Evolutionary conservation across 2,113 vertebrate genomes (phyloP).

Genomic region (Pagrus major): DNA sequence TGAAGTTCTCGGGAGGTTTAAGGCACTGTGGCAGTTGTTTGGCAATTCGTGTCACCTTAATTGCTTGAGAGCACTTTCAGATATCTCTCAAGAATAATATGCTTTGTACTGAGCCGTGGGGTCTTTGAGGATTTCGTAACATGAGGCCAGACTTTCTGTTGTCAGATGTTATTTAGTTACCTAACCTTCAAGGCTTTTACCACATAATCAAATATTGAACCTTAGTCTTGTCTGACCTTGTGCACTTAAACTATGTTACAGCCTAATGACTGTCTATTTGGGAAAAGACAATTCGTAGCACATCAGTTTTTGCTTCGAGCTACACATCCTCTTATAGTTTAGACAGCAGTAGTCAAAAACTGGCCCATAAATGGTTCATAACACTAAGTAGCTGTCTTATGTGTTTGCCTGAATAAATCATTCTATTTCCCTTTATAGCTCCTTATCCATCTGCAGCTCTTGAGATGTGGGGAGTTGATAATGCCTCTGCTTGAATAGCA

Average conservation of each 20-base stretch:
- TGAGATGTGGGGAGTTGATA: constrained; percentile 48
- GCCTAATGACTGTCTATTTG: constrained; percentile 57
- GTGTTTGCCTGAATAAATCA: constrained; percentile 50
- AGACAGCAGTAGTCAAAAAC: constrained; percentile 31
- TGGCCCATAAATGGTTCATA: constrained; percentile 27
- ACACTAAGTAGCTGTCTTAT: constrained; percentile 36
- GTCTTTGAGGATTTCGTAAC: constrained; percentile 69
- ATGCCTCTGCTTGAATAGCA: constrained; percentile 43
- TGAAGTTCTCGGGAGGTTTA: constrained; percentile 68
- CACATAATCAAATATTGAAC: constrained; percentile 80
- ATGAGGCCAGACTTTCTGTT: constrained; percentile 46
- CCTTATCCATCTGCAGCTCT: constrained; percentile 49
- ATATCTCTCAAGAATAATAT: constrained; percentile 73
- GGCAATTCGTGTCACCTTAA: constrained; percentile 79
- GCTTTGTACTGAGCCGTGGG: constrained; percentile 67
- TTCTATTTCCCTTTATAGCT: constrained; percentile 37
- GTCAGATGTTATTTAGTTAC: constrained; percentile 69
- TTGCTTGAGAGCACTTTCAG: constrained; percentile 78
- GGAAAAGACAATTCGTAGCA: constrained; percentile 38
- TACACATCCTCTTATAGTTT: constrained; percentile 11
- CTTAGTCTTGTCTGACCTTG: constrained; percentile 69
- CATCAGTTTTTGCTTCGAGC: constrained; percentile 38
- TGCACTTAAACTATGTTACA: constrained; percentile 55
- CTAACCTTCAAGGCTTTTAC: constrained; percentile 73
- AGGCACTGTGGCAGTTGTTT: constrained; percentile 73